Base-by-base conservation (phyloP, 2,797 vertebrate species). In the Coregonus sp. region DNA sequence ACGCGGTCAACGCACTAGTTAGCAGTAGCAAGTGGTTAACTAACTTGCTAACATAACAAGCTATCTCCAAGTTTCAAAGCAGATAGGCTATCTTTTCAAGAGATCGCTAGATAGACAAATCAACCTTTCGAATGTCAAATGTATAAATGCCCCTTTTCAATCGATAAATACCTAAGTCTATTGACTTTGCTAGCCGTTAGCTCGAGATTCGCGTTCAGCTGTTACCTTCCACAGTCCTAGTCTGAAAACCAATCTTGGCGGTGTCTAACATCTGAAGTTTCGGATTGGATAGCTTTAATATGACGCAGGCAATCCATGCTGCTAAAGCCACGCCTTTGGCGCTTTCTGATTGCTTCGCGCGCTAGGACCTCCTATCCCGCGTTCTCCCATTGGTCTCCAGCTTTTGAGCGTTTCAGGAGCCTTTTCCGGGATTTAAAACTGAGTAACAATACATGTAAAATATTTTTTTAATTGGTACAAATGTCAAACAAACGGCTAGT, bases 181-280 rank as follows among this genome's bases (percentile, higher is more conserved):
- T 16, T 35, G 31, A 6, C 33, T 35, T 33, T 51, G 84, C 84
- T 91, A 90, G 91, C 90, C 78, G 66, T 52, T 29, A 51, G 74
- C 63, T 75, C 74, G 71, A 76, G 78, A 80, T 11, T 75, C 84
- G 79, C 65, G 68, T 40, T 37, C 67, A 76, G 77, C 74, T 70
- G 67, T 20, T 18, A 86, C 82, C 81, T 82, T 73, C 91, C 40
- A 47, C 40, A 0, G 40, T 47, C 40, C 40, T 12, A 12, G 40
- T 92, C 83, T 86, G 92, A 93, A 47, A 94, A 95, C 94, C 92
- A 93, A 95, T 93, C 94, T 95, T 95, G 94, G 94, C 94, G 94
- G 94, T 94, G 94, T 92, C 93, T 89, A 84, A 74, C 72, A 85
- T 82, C 78, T 14, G 79, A 81, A 79, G 20, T 0, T 47, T 40